Evolutionary conservation across 1,140 invertebrate genomes (phyloP).

Genomic region (Tribolium madens): DNA sequence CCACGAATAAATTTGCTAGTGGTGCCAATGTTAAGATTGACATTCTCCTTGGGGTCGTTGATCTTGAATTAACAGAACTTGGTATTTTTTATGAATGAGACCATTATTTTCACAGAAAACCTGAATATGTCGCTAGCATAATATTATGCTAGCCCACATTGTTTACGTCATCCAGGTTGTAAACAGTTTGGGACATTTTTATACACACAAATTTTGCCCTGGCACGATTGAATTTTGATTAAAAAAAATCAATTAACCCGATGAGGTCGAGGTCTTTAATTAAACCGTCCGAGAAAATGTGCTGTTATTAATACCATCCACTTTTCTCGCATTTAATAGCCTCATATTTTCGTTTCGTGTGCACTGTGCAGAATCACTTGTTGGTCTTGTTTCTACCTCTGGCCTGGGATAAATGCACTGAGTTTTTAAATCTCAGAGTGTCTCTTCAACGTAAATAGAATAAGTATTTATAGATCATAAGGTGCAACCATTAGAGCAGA

Average conservation of each 20-base stretch:
- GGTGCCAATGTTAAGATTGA: too few species aligned
- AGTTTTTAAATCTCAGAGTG: conserved; percentile 54
- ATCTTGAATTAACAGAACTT: conserved; percentile 22
- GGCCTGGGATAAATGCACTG: conserved; percentile 58
- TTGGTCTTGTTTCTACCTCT: neutral
- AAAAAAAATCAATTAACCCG: conserved; percentile 25
- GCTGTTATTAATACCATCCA: conserved; percentile 27
- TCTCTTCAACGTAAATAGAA: conserved; percentile 56
- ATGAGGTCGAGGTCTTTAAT: conserved; percentile 8
- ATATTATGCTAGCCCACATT: conserved; percentile 16
- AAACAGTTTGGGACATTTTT: neutral
- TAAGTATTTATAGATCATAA: conserved; percentile 55
- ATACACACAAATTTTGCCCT: neutral
- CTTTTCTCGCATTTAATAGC: conserved; percentile 8
- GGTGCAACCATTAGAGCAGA: conserved; percentile 40
- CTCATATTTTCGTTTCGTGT: conserved; percentile 32
- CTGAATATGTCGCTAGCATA: conserved; percentile 6
- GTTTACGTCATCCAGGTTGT: conserved; percentile 17
- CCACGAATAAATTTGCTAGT: too few species aligned
- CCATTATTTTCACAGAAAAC: conserved; percentile 28
- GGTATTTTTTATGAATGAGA: conserved; percentile 5
- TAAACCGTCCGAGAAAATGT: neutral
- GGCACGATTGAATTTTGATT: neutral
- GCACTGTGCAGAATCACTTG: conserved; percentile 11
- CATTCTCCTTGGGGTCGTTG: conserved; percentile 23